phyloP scores from a whole-genome alignment of 2,113 vertebrate genomes.

The Manacus vitellinus region DNA sequence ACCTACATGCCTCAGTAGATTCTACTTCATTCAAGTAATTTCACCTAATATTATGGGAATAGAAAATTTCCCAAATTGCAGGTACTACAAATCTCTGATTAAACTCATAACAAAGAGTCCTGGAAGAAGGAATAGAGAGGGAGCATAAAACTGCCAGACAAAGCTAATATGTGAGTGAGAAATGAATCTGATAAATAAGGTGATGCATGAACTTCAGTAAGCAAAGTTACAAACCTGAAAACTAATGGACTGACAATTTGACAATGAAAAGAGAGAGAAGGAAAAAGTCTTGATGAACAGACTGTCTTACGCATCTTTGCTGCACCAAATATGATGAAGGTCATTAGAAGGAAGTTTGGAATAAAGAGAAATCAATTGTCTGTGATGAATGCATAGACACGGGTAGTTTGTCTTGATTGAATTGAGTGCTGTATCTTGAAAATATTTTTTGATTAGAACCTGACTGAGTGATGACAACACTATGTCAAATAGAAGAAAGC shows the following conservation, averaged over 20 bases:
- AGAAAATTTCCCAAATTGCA: neutral
- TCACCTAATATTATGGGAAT: neutral
- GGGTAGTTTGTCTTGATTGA: neutral
- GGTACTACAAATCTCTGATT: neutral
- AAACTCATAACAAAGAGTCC: neutral
- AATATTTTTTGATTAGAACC: conserved; percentile 7
- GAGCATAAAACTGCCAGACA: neutral
- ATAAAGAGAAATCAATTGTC: neutral
- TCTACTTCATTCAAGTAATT: neutral
- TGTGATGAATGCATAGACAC: neutral
- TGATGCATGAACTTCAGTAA: neutral
- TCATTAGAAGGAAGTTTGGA: neutral
- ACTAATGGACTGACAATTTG: neutral
- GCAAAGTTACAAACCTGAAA: neutral
- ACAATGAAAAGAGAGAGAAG: neutral
- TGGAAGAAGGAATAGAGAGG: neutral
- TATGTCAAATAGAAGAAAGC: neutral
- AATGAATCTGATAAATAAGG: neutral
- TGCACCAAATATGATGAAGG: neutral
- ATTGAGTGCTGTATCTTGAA: neutral
- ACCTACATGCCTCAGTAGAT: neutral
- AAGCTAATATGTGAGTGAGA: neutral
- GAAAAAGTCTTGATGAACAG: neutral
- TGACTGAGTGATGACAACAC: neutral
- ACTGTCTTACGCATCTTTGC: neutral